A percentile compares a stretch with the other conserved stretches of the same genome.
Evolutionary conservation across 2,113 vertebrate species (phyloP).

Genomic region (Alectura lathami): DNA sequence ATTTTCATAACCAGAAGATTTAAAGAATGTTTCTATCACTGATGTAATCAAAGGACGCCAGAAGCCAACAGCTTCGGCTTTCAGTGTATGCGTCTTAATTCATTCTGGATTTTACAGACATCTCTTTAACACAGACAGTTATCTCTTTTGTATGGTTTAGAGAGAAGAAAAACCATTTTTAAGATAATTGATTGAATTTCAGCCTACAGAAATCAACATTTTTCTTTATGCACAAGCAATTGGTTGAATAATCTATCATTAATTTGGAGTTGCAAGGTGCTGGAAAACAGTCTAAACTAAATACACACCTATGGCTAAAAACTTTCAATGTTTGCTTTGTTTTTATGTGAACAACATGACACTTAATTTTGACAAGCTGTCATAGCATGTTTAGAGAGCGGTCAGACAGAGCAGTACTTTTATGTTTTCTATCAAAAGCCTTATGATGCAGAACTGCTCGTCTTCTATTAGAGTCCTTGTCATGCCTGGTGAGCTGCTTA

Average conservation of each 20-base stretch:
- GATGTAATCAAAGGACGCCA: background rate
- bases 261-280: background rate
- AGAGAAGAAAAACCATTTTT: background rate
- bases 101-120: background rate
- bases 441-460: constrained; percentile 64
- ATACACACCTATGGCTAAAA: background rate
- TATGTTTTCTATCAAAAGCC: constrained; percentile 68
- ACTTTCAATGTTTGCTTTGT: constrained; percentile 54
- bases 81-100: background rate
- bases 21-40: background rate
- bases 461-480: constrained; percentile 58
- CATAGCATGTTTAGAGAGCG: constrained; percentile 28
- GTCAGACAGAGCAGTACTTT: constrained; percentile 51
- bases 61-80: background rate
- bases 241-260: background rate
- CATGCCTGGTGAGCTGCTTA: constrained; percentile 52
- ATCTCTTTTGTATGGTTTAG: background rate
- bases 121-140: background rate
- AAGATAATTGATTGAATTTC: background rate
- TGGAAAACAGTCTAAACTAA: constrained; percentile 18
- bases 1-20: background rate
- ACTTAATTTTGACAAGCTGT: constrained; percentile 70
- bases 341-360: constrained; percentile 43
- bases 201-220: background rate
- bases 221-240: background rate